Evolutionary conservation across 92 coral and sea anemone species (phyloP), one percentile per base, ranked within the genome.

Genomic region (Zoanthus solanderi): DNA sequence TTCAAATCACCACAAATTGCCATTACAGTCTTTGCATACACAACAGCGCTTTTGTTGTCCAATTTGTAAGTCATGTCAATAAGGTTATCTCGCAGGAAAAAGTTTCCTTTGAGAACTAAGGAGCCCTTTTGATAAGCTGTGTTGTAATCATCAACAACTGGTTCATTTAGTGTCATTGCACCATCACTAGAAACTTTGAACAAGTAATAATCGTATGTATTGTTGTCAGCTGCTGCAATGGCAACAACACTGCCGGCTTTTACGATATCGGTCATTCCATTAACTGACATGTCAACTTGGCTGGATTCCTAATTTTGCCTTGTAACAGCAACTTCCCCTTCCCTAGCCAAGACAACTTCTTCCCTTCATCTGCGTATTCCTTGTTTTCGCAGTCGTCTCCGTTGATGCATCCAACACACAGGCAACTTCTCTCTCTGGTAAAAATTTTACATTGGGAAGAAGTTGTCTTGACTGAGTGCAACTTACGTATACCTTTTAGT

Each of bases 401-500:
- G 30, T 66, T 45, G 54, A 14, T 50, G 34, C 53, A 34, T 63
- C 34, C 52, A 69, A 52, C 16, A 72, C 89, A 87, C 34, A 28
- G 14, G 44, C 85, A 56, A 56, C 50, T 30, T 9, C 78, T 45
- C 32, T 16, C 75, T 72, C 89, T 87, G n/a, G 76, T 63, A 23
- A 30, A 76, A 14, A 77, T 14, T 73, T 87, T 87, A 30, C 77
- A 58, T 47, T 87, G 86, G 14, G 50, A 16, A 32, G 90, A 57
- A 12, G 73, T 48, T 58, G 85, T 87, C 77, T 89, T 83, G 53
- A 83, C 83, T 42, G 75, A 89, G 84, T 83, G 92, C 17, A 75
- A 31, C 77, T 89, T 83, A 56, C 88, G 42, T 30, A 82, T 83
- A 18, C 91, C 91, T 52, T 82, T 72, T 63, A 88, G 9, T 30